Base-by-base conservation (phyloP, 1,140 invertebrate genomes). In the Sitophilus oryzae region DNA sequence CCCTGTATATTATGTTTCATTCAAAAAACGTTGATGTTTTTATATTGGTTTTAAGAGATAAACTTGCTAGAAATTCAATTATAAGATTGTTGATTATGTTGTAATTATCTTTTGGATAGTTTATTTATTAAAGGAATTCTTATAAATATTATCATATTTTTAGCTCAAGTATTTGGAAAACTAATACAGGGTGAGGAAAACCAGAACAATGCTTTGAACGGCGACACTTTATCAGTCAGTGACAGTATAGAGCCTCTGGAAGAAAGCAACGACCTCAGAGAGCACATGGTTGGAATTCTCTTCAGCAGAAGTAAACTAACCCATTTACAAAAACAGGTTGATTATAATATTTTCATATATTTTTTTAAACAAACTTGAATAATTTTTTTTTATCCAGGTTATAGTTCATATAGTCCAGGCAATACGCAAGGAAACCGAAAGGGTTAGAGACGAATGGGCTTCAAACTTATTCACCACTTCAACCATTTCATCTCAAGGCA, bases 261-360 rank as follows among this genome's bases (percentile, higher is more conserved):
- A 36, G 84, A 85, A 47, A 88, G 88, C 65, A 89, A 88, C 52
- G 92, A 97, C 72, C 75, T 98, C 0, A 83, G 93, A 15, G 93
- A 97, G 70, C 93, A 97, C 66, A 94, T 98, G 82, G 94, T 97
- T 15, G 93, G 93, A 44, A 97, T 98, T 61, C 75, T 98, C 11
- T 98, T 97, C 72, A 93, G 91, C 60, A 80, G 92, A 38, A 93
- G 89, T 66, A 96, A 96, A 71, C 75, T 98, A 0, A 96, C 92
- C 0, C 89, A 95, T 67, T 76, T 97, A 19, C 95, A 97, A 70
- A 93, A 92, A 75, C 93, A 96, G 80, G 92, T 94, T 48, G 22
- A 18, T 4, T 37, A 16, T 16, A 16, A 16, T 38, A 38, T 10
- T 16, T 6, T 11, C 16, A 9, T 10, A 16, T 50, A 25, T 52